These are phyloP conservation scores for Virgularia gustaviana DNA, from an alignment of 92 coral and sea anemone species.

Conservation along the genomic window DNA sequence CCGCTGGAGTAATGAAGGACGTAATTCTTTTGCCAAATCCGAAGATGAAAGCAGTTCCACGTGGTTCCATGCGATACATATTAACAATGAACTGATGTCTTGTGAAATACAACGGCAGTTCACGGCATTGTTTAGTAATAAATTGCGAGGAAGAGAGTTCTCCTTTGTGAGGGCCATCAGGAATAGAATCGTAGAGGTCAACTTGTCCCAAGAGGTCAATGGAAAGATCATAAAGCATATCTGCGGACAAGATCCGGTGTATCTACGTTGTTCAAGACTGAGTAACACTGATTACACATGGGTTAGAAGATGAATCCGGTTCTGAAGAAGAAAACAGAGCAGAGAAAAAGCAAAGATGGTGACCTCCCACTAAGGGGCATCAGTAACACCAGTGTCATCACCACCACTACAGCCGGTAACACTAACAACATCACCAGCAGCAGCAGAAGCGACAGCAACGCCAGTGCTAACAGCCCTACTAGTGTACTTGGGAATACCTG, in stretches of 20 bases:
- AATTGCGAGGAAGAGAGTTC: background rate
- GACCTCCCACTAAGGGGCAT: background rate
- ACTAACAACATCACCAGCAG: no score
- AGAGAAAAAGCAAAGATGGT: background rate
- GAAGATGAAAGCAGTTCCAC: constrained; percentile 47
- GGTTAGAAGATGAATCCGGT: no score
- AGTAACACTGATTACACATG: no score
- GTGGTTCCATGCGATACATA: constrained; percentile 50
- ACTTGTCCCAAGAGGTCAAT: background rate
- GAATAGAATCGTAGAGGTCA: background rate
- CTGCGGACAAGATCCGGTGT: no score
- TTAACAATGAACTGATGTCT: constrained; percentile 50
- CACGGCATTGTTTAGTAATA: background rate
- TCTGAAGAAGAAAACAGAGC: background rate
- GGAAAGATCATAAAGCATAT: constrained; percentile 1
- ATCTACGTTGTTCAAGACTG: no score
- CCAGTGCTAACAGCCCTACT: no score
- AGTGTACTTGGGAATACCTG: no score
- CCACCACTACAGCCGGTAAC: no score
- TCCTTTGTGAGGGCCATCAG: background rate
- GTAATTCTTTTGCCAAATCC: constrained; percentile 58
- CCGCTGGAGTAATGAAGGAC: constrained; percentile 35
- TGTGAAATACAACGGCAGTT: constrained; percentile 30
- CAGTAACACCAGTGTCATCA: no score
- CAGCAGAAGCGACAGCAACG: no score